Conservation (phyloP, 2,797 vertebrate genomes). For the Rhyacichthys aspro region DNA sequence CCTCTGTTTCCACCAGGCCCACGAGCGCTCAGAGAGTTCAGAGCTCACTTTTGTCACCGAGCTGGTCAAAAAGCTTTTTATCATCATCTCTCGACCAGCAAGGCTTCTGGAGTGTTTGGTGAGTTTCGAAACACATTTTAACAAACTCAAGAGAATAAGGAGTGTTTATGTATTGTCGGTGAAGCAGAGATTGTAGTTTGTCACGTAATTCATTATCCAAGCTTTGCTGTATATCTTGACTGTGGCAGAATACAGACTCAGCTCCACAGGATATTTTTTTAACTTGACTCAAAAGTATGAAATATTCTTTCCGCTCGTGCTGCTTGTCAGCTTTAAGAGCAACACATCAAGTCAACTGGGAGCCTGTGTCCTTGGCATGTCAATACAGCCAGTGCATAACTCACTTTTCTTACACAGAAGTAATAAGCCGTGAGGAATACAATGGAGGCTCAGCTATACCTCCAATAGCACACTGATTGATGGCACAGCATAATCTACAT, state of each 20-base stretch:
- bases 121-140: slow-evolving; percentile 50
- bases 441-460: slow-evolving; percentile 28
- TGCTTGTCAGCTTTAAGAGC: neutral
- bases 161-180: too few relatives aligned
- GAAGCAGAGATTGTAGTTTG: slow-evolving; percentile 19
- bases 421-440: slow-evolving; percentile 36
- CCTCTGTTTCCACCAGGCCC: slow-evolving; percentile 77
- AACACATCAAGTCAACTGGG: slow-evolving; percentile 14
- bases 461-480: slow-evolving; percentile 52
- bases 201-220: slow-evolving; percentile 20
- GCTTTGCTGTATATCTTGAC: slow-evolving; percentile 14
- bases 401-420: slow-evolving; percentile 28
- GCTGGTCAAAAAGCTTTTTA: slow-evolving; percentile 92
- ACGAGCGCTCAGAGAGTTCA: slow-evolving; percentile 90
- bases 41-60: slow-evolving; percentile 92
- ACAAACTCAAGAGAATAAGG: neutral
- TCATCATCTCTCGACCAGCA: slow-evolving; percentile 92
- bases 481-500: slow-evolving; percentile 37
- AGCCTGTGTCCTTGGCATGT: slow-evolving; percentile 37
- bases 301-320: slow-evolving; percentile 23
- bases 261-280: slow-evolving; percentile 37
- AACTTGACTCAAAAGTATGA: slow-evolving; percentile 14
- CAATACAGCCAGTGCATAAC: slow-evolving; percentile 27
- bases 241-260: slow-evolving; percentile 11
- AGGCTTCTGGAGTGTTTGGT: slow-evolving; percentile 93